A percentile compares a stretch with the other conserved stretches of the same genome.
These are phyloP conservation scores for Scelioninae gen. 1 DNA, from an alignment of 2,888 invertebrate species.

Conservation along the genomic window DNA sequence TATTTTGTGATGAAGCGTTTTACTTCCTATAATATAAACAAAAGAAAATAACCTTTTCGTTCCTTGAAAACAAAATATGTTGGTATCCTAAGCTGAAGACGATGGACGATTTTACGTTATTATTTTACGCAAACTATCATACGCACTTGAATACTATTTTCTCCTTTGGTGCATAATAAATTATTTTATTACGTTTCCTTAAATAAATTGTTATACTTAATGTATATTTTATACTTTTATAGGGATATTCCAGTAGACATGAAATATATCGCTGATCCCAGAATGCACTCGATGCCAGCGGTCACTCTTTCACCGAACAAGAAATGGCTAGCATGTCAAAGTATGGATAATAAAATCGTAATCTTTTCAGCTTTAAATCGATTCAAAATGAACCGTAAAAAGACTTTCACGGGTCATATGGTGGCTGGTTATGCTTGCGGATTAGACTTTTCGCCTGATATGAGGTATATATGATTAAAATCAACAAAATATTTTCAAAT, in stretches of 20 bases:
- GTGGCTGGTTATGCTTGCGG: slow-evolving; percentile 99
- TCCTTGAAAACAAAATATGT: no score
- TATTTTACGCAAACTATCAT: no score
- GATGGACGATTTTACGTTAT: no score
- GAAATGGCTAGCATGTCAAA: slow-evolving; percentile 99
- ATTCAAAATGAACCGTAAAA: slow-evolving; percentile 99
- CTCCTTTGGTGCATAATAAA: not conserved
- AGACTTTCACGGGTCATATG: slow-evolving; percentile 99
- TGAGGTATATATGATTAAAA: slow-evolving; percentile 93
- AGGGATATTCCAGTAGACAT: slow-evolving; percentile 98
- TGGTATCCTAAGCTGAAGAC: no score
- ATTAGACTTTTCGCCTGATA: slow-evolving; percentile 98
- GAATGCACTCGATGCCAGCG: slow-evolving; percentile 99
- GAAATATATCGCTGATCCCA: slow-evolving; percentile 99
- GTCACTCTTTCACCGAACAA: slow-evolving; percentile 98
- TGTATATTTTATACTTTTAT: slow-evolving; percentile 40
- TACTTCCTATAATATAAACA: no score
- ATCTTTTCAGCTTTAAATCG: slow-evolving; percentile 99
- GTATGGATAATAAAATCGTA: slow-evolving; percentile 99
- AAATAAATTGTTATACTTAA: not conserved
- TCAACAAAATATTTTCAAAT: no score
- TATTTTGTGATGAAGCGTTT: no score
- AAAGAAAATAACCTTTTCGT: no score
- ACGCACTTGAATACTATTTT: no score
- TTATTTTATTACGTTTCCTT: not conserved